phyloP scores from a whole-genome alignment of 2,797 vertebrate species.

The Zonotrichia albicollis region DNA sequence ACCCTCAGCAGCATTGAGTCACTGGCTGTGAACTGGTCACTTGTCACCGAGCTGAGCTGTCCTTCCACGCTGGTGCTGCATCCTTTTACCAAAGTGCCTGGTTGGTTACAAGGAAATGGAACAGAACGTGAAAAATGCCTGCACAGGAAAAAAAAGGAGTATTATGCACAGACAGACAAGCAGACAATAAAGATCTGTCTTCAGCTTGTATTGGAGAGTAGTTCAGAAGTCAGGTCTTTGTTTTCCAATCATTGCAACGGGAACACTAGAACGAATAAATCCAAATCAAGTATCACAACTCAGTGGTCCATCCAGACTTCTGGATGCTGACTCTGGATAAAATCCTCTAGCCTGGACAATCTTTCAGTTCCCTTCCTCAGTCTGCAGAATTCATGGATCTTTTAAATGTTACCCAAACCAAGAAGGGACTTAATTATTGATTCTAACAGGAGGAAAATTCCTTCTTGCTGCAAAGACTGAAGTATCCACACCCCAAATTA shows the following conservation, averaged over 20 bases:
- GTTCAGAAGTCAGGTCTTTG: neutral
- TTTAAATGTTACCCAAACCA: neutral
- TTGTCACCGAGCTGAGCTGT: neutral
- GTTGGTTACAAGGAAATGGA: neutral
- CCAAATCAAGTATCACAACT: neutral
- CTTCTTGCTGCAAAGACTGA: neutral
- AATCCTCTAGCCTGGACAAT: neutral
- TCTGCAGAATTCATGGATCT: neutral
- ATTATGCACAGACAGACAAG: rapidly evolving
- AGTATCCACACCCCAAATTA: neutral
- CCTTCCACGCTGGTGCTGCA: rapidly evolving
- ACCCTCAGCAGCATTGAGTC: neutral
- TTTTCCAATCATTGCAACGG: neutral
- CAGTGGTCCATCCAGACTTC: neutral
- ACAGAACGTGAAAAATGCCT: neutral
- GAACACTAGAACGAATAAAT: neutral
- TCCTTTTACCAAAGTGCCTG: neutral
- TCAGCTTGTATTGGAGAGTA: neutral
- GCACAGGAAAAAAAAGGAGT: neutral
- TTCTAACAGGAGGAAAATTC: neutral
- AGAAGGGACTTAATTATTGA: neutral
- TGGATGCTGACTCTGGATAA: neutral
- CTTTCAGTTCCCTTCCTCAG: neutral
- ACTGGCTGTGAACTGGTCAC: neutral
- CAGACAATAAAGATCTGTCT: neutral